Base-by-base conservation (phyloP, 2,113 vertebrate genomes). In the Isurus oxyrinchus region DNA sequence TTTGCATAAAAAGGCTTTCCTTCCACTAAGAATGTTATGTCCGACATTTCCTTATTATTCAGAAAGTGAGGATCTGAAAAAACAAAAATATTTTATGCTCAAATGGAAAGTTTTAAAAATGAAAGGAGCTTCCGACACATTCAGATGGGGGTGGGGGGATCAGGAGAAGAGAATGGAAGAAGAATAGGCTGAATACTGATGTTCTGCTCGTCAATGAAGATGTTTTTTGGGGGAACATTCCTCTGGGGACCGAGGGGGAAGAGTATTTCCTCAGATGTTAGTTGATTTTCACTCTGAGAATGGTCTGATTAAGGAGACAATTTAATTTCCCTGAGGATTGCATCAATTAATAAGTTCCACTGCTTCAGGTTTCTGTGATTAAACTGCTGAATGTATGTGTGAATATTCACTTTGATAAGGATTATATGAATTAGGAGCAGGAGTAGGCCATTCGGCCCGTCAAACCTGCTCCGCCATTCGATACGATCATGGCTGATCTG, bases 1-100 rank as follows among this genome's bases (percentile, higher is more conserved):
- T 99, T 99, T 76, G 98, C 99, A n/a, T 99, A 99, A 61, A 99
- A 99, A 0, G 99, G 98, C 96, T 98, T 99, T 67, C 99, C 99
- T 97, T 99, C 99, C 94, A 99, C 98, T 11, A 99, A 87, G 97
- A 99, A 99, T 1, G 98, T 99, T 44, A 99, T 99, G 1, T 99
- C 99, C 0, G 99, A 99, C 99, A 99, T 99, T 96, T 99, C 99
- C 96, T 98, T 98, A 96, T 99, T 99, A 97, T 99, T 99, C 96
- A 99, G 97, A 96, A 99, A 99, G 97, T 99, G 99, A 95, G 99
- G 99, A 97, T 99, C 99, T 99, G 97, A 31, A 27, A 57, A 93
- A 35, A 44, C 57, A 72, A 72, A 93, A 2, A 59, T 93, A 59
- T 40, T n/a, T 25, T 2, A 5, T 72, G 3, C 44, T 63, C 27